Conservation (phyloP, 2,113 vertebrate genomes). For the Chascanopsetta lugubris region DNA sequence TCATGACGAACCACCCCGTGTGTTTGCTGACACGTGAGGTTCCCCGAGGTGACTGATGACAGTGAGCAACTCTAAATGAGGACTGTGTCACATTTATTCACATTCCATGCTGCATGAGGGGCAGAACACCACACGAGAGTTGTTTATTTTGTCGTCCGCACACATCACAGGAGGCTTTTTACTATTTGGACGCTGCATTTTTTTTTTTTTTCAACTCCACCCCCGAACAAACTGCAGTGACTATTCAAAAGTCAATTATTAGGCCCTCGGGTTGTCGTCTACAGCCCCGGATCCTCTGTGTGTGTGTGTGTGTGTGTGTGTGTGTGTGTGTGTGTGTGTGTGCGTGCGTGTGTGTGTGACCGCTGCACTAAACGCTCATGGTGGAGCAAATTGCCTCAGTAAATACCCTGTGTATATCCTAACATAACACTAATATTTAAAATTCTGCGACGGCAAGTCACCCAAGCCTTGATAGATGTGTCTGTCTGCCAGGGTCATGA, state of each 20-base stretch:
- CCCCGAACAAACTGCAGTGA: conserved; percentile 36
- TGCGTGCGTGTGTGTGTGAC: conserved; percentile 27
- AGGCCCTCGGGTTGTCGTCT: conserved; percentile 51
- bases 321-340: conserved; percentile 1
- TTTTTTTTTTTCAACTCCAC: neutral
- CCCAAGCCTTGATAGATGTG: conserved; percentile 65
- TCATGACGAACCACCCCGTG: conserved; percentile 7
- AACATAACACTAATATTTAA: conserved; percentile 70
- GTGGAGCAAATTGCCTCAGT: conserved; percentile 60
- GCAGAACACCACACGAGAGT: conserved; percentile 24
- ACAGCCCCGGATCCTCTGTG: conserved; percentile 23
- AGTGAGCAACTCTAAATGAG: conserved; percentile 59
- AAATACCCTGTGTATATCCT: conserved; percentile 62
- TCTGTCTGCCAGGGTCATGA: conserved; percentile 63
- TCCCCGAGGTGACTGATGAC: conserved; percentile 51
- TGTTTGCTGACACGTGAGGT: conserved; percentile 32
- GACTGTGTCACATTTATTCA: conserved; percentile 59
- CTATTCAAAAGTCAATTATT: conserved; percentile 64
- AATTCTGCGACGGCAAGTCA: conserved; percentile 59
- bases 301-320: conserved; percentile 9
- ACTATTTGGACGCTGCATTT: conserved; percentile 39
- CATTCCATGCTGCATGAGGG: conserved; percentile 50
- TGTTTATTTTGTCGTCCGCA: conserved; percentile 29
- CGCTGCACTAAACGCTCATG: conserved; percentile 37
- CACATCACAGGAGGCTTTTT: conserved; percentile 38